phyloP scores from a whole-genome alignment of 2,888 invertebrate genomes.

The Arrhopalites spinosus region DNA sequence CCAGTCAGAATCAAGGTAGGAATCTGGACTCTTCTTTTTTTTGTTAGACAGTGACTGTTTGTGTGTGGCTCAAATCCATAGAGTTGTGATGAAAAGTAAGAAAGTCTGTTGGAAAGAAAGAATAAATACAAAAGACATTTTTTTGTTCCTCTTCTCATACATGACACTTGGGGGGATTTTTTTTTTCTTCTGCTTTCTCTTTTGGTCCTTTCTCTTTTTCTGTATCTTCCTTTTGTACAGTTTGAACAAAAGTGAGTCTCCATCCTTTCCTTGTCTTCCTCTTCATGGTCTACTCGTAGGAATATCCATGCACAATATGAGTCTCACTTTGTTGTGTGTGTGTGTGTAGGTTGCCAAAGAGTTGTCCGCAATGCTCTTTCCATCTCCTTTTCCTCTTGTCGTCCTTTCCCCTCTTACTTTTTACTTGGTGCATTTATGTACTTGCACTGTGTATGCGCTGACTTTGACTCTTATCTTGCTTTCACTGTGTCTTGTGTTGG shows the following conservation, averaged over 20 bases:
- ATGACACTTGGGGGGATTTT: constrained; percentile 45
- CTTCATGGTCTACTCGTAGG: background rate
- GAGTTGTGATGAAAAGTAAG: constrained; percentile 5
- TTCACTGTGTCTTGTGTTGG: too few species aligned
- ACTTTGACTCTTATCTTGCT: too few species aligned
- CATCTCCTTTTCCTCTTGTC: too few species aligned
- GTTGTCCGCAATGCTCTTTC: background rate
- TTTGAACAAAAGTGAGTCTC: constrained; percentile 2
- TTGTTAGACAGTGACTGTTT: background rate
- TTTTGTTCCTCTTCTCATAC: constrained; percentile 38
- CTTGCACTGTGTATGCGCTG: too few species aligned
- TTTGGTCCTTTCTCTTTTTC: background rate
- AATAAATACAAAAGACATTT: constrained; percentile 38
- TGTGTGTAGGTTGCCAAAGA: too few species aligned
- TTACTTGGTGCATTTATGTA: too few species aligned
- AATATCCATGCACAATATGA: constrained; percentile 8
- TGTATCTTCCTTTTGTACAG: constrained; percentile 13
- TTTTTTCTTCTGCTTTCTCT: constrained; percentile 35
- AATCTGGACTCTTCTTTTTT: background rate
- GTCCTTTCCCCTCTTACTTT: too few species aligned
- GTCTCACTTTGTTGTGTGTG: background rate
- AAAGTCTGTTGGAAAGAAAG: constrained; percentile 4
- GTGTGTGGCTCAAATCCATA: too few species aligned
- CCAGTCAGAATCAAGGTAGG: too few species aligned
- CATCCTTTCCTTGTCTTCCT: background rate